These are phyloP conservation scores for Chaetura pelagica DNA, from an alignment of 2,113 vertebrate species.

Conservation along the genomic window DNA sequence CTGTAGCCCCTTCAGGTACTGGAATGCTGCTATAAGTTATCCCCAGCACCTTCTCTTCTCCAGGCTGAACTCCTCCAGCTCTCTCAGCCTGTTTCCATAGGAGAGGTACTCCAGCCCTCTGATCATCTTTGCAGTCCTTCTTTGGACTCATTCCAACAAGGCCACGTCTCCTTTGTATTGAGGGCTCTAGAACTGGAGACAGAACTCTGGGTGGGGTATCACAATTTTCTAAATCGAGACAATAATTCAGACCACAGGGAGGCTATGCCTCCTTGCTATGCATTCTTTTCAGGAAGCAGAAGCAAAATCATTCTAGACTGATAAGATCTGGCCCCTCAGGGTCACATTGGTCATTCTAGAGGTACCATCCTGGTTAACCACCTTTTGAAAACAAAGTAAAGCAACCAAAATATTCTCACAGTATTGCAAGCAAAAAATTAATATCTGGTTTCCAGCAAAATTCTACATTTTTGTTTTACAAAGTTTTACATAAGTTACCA, in stretches of 20 bases:
- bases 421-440: not conserved
- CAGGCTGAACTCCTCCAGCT: too few species aligned
- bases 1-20: too few species aligned
- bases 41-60: too few species aligned
- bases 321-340: not conserved
- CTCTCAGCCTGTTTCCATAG: too few species aligned
- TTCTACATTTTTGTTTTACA: not conserved
- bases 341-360: not conserved
- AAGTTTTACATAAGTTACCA: not conserved
- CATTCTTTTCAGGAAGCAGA: not conserved
- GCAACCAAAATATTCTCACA: not conserved
- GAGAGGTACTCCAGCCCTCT: too few species aligned
- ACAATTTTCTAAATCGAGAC: not conserved
- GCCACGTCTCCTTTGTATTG: too few species aligned
- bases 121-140: too few species aligned
- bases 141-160: too few species aligned
- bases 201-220: too few species aligned
- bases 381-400: not conserved
- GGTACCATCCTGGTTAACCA: not conserved
- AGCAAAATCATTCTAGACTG: not conserved
- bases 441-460: not conserved
- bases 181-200: too few species aligned
- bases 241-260: not conserved
- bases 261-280: fast-evolving
- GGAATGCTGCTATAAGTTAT: too few species aligned